These are phyloP conservation scores for Mastomys natalensis DNA, from an alignment of 2,113 vertebrate genomes.

Conservation along the genomic window DNA sequence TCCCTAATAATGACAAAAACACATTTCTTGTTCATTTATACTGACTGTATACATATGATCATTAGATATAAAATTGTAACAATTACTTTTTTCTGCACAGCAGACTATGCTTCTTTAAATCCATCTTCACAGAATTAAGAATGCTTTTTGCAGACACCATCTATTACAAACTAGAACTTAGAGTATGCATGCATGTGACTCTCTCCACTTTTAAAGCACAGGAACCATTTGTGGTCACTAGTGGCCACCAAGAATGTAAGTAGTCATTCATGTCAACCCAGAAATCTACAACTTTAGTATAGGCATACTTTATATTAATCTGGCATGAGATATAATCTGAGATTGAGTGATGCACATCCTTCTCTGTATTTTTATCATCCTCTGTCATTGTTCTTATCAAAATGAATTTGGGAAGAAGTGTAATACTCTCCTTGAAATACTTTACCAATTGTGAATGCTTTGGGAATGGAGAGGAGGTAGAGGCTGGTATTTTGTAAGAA, in stretches of 20 bases:
- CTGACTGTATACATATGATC: neutral
- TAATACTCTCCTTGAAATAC: neutral
- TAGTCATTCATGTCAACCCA: neutral
- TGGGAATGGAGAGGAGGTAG: neutral
- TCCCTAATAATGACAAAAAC: too few species aligned
- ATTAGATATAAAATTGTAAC: neutral
- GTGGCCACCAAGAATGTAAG: neutral
- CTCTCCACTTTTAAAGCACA: neutral
- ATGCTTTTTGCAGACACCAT: fast-evolving
- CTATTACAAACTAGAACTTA: neutral
- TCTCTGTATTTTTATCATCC: neutral
- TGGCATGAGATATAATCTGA: neutral
- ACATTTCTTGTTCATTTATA: neutral
- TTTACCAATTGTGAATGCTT: neutral
- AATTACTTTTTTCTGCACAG: neutral
- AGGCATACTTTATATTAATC: neutral
- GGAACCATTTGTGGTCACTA: neutral
- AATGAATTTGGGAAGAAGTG: neutral
- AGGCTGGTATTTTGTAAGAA: neutral
- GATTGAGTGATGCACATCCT: neutral
- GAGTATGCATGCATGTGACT: neutral
- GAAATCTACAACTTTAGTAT: neutral
- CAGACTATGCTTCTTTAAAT: neutral
- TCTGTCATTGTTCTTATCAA: neutral
- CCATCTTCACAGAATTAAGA: neutral